These are phyloP conservation scores for Melanerpes formicivorus DNA, from an alignment of 2,113 vertebrate genomes.

Conservation along the genomic window DNA sequence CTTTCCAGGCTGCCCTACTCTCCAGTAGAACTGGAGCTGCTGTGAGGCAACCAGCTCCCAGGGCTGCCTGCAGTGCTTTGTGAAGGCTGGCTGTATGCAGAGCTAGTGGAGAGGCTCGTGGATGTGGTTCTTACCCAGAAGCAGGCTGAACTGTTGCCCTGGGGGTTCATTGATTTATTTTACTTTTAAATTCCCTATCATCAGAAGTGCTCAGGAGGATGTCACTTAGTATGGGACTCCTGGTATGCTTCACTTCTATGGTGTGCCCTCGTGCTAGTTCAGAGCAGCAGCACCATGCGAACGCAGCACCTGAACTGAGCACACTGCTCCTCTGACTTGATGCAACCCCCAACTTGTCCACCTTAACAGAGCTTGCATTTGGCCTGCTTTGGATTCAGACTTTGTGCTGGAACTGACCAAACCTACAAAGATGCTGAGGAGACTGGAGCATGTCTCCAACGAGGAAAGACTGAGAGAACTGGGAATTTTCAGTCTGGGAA, in stretches of 20 bases:
- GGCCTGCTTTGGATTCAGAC: neutral
- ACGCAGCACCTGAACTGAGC: neutral
- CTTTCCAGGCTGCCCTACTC: neutral
- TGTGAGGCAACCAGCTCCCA: neutral
- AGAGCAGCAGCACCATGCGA: too few species aligned
- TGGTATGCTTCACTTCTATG: neutral
- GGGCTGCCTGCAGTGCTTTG: neutral
- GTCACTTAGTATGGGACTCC: fast-evolving
- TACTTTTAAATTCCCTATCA: neutral
- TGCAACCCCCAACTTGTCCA: neutral
- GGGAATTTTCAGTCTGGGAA: too few species aligned
- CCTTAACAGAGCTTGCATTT: neutral
- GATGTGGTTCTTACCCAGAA: neutral
- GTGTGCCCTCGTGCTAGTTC: fast-evolving
- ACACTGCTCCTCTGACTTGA: neutral
- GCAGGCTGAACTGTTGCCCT: neutral
- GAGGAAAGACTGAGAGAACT: too few species aligned
- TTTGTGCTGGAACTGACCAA: neutral
- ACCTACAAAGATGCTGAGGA: too few species aligned
- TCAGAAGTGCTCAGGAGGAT: fast-evolving
- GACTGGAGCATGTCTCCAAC: too few species aligned
- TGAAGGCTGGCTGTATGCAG: neutral
- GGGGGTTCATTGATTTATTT: neutral
- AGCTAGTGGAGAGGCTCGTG: neutral
- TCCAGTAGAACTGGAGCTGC: neutral